phyloP scores from a whole-genome alignment of 2,888 invertebrate genomes.

The Drosophila nr. perissopoda region DNA sequence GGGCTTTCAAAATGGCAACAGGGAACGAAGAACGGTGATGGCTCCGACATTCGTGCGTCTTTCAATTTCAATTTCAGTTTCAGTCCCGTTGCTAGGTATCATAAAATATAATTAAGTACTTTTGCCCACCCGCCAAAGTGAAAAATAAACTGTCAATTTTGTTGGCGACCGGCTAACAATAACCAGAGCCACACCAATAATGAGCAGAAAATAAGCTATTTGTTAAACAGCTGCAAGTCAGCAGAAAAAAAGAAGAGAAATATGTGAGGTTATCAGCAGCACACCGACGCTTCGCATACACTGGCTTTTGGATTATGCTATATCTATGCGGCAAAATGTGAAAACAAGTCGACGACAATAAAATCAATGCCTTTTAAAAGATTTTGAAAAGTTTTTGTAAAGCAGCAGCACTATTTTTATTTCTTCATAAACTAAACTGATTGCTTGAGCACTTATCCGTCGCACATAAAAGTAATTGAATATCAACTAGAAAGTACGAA shows the following conservation, averaged over 20 bases:
- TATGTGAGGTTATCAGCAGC: neutral
- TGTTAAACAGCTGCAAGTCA: slow-evolving; percentile 81
- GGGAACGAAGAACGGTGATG: neutral
- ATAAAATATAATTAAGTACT: slow-evolving; percentile 74
- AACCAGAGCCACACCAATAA: slow-evolving; percentile 46
- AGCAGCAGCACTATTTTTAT: neutral
- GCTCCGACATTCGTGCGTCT: slow-evolving; percentile 1
- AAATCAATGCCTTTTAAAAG: neutral
- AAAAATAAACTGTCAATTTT: slow-evolving; percentile 80
- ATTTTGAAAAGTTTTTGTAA: neutral
- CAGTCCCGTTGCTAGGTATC: slow-evolving; percentile 45
- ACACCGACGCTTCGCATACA: slow-evolving; percentile 27
- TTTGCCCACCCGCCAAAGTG: slow-evolving; percentile 57
- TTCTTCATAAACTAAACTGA: neutral
- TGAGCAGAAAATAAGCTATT: slow-evolving; percentile 72
- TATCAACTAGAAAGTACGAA: neutral
- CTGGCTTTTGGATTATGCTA: neutral
- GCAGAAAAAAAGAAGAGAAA: slow-evolving; percentile 39
- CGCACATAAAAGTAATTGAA: neutral
- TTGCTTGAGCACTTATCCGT: neutral
- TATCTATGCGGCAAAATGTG: neutral
- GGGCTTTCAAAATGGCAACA: neutral
- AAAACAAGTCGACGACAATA: no score
- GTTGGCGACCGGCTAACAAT: slow-evolving; percentile 74
- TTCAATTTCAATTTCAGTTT: slow-evolving; percentile 49